These are phyloP conservation scores for Scrobipalpa costella DNA, from an alignment of 2,888 invertebrate species.

Conservation along the genomic window DNA sequence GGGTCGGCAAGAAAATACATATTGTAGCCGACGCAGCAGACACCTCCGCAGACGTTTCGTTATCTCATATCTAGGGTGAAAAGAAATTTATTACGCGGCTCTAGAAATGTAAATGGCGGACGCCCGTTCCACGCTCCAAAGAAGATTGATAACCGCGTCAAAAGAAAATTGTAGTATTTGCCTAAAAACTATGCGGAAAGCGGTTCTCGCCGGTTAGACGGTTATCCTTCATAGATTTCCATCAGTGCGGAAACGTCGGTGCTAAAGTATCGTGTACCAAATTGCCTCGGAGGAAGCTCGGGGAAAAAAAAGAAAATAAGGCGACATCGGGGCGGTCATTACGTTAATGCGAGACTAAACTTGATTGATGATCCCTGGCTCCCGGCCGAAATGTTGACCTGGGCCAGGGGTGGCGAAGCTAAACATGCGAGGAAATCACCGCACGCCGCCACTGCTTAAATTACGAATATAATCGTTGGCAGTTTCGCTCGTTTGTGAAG, in stretches of 20 bases:
- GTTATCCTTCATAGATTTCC: constrained; percentile 62
- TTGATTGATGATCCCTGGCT: constrained; percentile 72
- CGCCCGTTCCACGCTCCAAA: constrained; percentile 46
- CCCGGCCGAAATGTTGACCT: constrained; percentile 51
- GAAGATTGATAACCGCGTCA: constrained; percentile 60
- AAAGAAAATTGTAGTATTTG: constrained; percentile 44
- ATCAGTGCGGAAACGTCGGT: constrained; percentile 69
- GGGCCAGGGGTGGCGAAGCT: constrained; percentile 20
- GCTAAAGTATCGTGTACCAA: constrained; percentile 72
- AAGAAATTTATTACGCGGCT: constrained; percentile 34
- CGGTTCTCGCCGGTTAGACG: constrained; percentile 19
- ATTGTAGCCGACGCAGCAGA: constrained; percentile 18
- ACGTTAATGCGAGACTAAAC: constrained; percentile 80
- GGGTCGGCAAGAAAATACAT: constrained; percentile 18
- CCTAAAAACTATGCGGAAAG: constrained; percentile 32
- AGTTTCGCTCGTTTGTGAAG: background rate
- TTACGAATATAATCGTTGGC: background rate
- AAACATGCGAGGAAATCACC: constrained; percentile 33
- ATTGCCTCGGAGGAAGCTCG: constrained; percentile 60
- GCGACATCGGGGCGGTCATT: constrained; percentile 79
- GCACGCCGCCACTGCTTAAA: constrained; percentile 20
- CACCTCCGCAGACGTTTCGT: constrained; percentile 18
- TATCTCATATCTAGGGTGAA: constrained; percentile 17
- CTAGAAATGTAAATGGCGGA: constrained; percentile 48
- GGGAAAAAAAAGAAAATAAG: constrained; percentile 68